Conservation (phyloP, 1,140 invertebrate species). For the Arctopsyche grandis region DNA sequence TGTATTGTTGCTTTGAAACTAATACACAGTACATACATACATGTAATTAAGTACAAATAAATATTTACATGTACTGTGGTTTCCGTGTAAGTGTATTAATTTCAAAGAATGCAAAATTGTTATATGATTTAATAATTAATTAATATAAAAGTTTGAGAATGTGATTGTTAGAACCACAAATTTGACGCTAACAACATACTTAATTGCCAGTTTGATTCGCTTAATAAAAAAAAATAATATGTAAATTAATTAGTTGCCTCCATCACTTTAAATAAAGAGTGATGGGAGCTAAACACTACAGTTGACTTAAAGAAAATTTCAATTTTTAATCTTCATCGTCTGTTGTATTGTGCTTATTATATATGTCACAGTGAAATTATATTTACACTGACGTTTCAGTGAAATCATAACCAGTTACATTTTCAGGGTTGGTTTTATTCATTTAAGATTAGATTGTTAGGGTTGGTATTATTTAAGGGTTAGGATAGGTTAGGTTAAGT, state of each 20-base stretch:
- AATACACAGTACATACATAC: not conserved
- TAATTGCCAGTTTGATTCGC: slow-evolving; percentile 49
- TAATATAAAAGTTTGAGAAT: not conserved
- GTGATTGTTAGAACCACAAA: not conserved
- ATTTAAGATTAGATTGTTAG: no score
- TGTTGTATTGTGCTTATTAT: no score
- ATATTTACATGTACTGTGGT: not conserved
- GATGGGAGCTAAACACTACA: slow-evolving; percentile 37
- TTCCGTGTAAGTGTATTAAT: not conserved
- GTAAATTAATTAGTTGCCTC: slow-evolving; percentile 50
- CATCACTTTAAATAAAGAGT: slow-evolving; percentile 50
- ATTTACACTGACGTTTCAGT: no score
- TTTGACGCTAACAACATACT: slow-evolving; percentile 40
- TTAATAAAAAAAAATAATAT: slow-evolving; percentile 42
- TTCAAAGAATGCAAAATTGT: not conserved
- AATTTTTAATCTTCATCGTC: no score
- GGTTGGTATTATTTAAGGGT: no score
- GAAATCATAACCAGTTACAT: no score
- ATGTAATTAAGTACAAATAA: not conserved
- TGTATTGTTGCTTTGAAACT: no score
- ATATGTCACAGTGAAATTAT: no score
- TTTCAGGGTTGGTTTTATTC: no score
- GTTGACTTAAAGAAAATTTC: no score
- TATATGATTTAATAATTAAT: not conserved
- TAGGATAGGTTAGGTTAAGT: no score